Conservation (phyloP, 2,888 invertebrate genomes). For the Lordiphosa andalusiaca region DNA sequence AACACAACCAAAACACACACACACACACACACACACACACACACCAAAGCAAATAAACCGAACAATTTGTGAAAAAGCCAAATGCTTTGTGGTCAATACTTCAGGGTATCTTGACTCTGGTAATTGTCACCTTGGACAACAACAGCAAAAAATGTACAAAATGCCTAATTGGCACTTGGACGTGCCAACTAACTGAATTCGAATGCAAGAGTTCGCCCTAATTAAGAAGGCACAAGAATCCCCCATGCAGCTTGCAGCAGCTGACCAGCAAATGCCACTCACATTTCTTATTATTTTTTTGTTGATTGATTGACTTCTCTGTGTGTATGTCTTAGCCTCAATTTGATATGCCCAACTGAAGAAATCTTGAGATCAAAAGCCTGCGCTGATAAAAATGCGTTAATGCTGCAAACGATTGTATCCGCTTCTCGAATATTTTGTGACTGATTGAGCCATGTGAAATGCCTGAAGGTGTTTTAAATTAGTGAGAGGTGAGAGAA, state of each 20-base stretch:
- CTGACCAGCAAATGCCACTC: slow-evolving; percentile 23
- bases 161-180: slow-evolving; percentile 75
- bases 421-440: slow-evolving; percentile 17
- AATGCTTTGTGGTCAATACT: slow-evolving; percentile 47
- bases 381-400: slow-evolving; percentile 12
- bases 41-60: slow-evolving; percentile 35
- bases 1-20: slow-evolving; percentile 13
- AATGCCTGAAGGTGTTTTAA: slow-evolving; percentile 24
- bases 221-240: slow-evolving; percentile 12
- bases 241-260: slow-evolving; percentile 24
- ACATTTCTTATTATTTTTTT: slow-evolving; percentile 15
- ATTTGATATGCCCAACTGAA: slow-evolving; percentile 11
- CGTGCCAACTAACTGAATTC: slow-evolving; percentile 19
- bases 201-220: slow-evolving; percentile 5
- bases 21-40: slow-evolving; percentile 17
- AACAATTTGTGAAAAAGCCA: slow-evolving; percentile 46
- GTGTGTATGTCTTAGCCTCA: slow-evolving; percentile 2
- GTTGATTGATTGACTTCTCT: slow-evolving; percentile 24
- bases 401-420: slow-evolving; percentile 29
- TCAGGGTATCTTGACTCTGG: slow-evolving; percentile 18
- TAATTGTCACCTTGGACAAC: slow-evolving; percentile 58
- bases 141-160: slow-evolving; percentile 58
- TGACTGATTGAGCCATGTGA: slow-evolving; percentile 37
- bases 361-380: slow-evolving; percentile 10
- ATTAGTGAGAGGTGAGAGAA: slow-evolving; percentile 26